Evolutionary conservation across 53 echinoderm and acorn worm species (phyloP), one percentile per base, ranked within the genome.

Genomic region (Holothuria leucospilota): DNA sequence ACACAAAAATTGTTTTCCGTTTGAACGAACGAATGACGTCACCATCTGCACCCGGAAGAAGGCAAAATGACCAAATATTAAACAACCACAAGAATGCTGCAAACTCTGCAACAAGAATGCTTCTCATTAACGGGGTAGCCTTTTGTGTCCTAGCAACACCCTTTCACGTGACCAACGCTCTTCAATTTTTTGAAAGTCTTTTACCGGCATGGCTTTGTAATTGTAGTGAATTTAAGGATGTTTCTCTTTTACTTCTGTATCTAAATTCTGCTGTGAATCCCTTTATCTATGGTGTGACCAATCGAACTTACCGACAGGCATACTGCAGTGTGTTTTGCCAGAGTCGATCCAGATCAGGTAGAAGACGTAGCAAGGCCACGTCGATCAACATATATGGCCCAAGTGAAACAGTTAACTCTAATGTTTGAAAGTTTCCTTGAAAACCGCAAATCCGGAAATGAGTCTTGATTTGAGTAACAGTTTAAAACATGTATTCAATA

Each of bases 261-360:
- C 30, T 70, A 13, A 40, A 70, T 70, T 70, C 71, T 30, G 71
- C 71, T 20, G 34, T 70, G 29, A 70, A 30, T 39, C 71, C 71
- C 27, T 70, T 28, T 20, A 70, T 70, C 39, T 70, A 70, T 30
- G 71, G 71, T 29, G 20, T 70, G 71, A 70, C 71, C 5, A 70
- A 70, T 30, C 71, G 18, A 13, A 20, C 20, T 5, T 70, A 70
- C 20, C 34, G 34, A 38, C 20, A 27, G 13, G 34, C 71, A 34
- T 70, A 30, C 4, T 20, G 12, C 20, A 34, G 39, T 20, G 20
- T 70, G 39, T 34, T 70, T 30, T 70, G 34, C 29, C 30, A 20
- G 14, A 27, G 71, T 70, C 49, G 13, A 49, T 49, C 49, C 10
- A 49, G 13, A 49, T 49, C 49, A 49, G 3, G 49, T 49, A 9